phyloP scores from a whole-genome alignment of 2,888 invertebrate genomes.

The Tuta absoluta region DNA sequence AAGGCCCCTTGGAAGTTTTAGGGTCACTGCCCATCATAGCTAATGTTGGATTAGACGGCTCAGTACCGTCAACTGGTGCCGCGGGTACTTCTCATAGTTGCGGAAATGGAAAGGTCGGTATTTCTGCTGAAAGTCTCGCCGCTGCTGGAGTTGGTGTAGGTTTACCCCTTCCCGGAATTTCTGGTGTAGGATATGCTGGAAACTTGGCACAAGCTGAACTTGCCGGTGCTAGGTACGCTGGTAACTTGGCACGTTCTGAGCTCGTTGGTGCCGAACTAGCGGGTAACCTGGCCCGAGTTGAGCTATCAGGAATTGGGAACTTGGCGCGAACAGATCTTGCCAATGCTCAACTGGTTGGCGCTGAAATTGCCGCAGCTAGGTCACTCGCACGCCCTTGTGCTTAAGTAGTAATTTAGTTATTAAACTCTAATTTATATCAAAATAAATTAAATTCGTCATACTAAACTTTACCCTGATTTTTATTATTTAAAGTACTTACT shows the following conservation, averaged over 20 bases:
- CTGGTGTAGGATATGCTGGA: slow-evolving; percentile 1
- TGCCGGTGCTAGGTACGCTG: neutral
- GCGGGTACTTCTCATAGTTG: slow-evolving; percentile 39
- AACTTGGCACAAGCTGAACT: neutral
- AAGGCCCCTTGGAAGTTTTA: slow-evolving; percentile 43
- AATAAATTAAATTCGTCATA: neutral
- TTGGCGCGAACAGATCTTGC: neutral
- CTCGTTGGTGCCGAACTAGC: neutral
- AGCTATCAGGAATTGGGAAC: neutral
- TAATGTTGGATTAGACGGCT: slow-evolving; percentile 47
- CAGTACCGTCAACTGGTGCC: slow-evolving; percentile 43
- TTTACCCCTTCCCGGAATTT: neutral
- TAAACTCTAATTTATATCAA: neutral
- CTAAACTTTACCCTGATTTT: neutral
- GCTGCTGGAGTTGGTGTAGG: neutral
- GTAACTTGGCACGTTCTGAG: neutral
- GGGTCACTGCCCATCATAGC: slow-evolving; percentile 52
- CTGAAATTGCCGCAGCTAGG: neutral
- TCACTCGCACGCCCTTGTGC: neutral
- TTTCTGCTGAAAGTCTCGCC: neutral
- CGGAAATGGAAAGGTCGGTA: slow-evolving; percentile 35
- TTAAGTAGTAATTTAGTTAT: neutral
- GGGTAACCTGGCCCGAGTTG: neutral
- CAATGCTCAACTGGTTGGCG: neutral
- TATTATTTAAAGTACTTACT: neutral